Percentiles rank a stretch among this genome's conserved stretches.
Evolutionary conservation across 37 sponge, comb jelly and placozoan genomes (phyloP).

Genomic region (Cliona cf. orientalis): DNA sequence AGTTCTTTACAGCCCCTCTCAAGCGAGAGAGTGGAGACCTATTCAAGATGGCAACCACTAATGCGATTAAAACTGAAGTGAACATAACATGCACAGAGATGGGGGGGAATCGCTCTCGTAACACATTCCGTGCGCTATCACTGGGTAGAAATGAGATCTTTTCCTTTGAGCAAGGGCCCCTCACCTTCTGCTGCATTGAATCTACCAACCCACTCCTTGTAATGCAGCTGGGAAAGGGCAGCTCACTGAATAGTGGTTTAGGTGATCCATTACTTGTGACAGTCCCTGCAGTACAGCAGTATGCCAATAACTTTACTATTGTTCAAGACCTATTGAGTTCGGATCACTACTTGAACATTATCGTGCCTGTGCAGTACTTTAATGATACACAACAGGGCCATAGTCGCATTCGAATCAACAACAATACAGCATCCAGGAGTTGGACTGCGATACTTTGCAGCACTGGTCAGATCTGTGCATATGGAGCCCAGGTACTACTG

Average conservation of each 20-base stretch:
- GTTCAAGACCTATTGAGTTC: too few species aligned
- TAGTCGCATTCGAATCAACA: too few species aligned
- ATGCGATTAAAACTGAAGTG: constrained; percentile 28
- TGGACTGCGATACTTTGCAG: constrained; percentile 18
- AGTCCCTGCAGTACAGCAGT: constrained; percentile 54
- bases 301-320: constrained; percentile 26
- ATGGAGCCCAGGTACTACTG: constrained; percentile 1
- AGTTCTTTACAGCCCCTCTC: constrained; percentile 19
- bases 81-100: constrained; percentile 34
- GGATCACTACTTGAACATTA: too few species aligned
- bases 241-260: constrained; percentile 23
- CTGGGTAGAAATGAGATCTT: too few species aligned
- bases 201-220: constrained; percentile 33
- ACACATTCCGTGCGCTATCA: too few species aligned
- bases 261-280: constrained; percentile 61
- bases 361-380: too few species aligned
- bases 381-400: too few species aligned
- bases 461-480: constrained; percentile 24
- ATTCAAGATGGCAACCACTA: constrained; percentile 16
- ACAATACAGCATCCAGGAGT: too few species aligned
- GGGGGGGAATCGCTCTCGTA: too few species aligned
- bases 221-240: constrained; percentile 52
- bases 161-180: too few species aligned
- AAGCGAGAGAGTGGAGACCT: constrained; percentile 25
- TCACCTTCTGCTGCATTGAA: constrained; percentile 60